A percentile compares a stretch with the other conserved stretches of the same genome.
Conservation (phyloP, 2,888 invertebrate species). For the Cephus pygmeus region DNA sequence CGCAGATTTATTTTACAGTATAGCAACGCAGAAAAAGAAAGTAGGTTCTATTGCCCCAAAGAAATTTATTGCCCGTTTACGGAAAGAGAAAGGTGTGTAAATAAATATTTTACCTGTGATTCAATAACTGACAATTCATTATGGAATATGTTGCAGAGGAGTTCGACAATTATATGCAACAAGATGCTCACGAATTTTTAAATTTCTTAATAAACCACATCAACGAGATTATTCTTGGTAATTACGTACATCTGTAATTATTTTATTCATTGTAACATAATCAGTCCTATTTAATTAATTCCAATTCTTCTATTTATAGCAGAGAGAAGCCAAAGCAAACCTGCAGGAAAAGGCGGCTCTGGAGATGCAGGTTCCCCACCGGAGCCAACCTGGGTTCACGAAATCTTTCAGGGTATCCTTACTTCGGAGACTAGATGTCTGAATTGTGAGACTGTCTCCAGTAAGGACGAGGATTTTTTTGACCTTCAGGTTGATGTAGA, state of each 20-base stretch:
- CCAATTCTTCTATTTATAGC: slow-evolving; percentile 66
- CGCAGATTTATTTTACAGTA: slow-evolving; percentile 98
- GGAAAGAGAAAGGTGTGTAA: slow-evolving; percentile 93
- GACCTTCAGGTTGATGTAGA: slow-evolving; percentile 99
- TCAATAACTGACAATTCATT: neutral
- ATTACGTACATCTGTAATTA: slow-evolving; percentile 54
- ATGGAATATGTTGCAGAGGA: slow-evolving; percentile 78
- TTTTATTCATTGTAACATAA: neutral
- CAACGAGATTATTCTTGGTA: slow-evolving; percentile 96
- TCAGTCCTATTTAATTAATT: slow-evolving; percentile 1
- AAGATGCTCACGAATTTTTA: slow-evolving; percentile 99
- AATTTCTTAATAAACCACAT: slow-evolving; percentile 99
- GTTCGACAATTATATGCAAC: slow-evolving; percentile 99
- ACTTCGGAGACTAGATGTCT: slow-evolving; percentile 99
- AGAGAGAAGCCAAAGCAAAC: slow-evolving; percentile 80
- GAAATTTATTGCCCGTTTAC: slow-evolving; percentile 97
- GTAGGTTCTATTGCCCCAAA: slow-evolving; percentile 99
- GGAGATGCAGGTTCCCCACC: slow-evolving; percentile 72
- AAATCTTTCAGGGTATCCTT: slow-evolving; percentile 99
- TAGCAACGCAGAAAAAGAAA: slow-evolving; percentile 99
- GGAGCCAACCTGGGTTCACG: slow-evolving; percentile 99
- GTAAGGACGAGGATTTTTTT: slow-evolving; percentile 99
- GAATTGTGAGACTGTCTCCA: slow-evolving; percentile 99
- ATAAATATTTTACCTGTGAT: slow-evolving; percentile 2
- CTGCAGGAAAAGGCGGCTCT: slow-evolving; percentile 67